Evolutionary conservation across 1,140 invertebrate genomes (phyloP), one percentile per base, ranked within the genome.

Genomic region (Littorina saxatilis): DNA sequence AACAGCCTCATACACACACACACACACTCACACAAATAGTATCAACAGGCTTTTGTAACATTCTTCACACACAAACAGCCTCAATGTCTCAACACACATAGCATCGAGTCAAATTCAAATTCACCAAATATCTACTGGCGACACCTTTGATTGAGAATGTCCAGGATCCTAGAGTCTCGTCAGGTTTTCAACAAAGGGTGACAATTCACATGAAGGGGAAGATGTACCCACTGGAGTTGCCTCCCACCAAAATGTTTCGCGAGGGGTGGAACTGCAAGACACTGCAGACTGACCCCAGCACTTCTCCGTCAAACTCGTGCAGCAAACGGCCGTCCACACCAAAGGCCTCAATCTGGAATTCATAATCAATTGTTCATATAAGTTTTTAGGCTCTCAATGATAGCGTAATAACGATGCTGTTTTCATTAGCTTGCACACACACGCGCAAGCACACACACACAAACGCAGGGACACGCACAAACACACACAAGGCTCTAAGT

Each of bases 211-310:
- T 89, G 61, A 92, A 92, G 13, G 92, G 89, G 86, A 90, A 86
- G 23, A 91, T 80, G 55, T 87, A 84, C 15, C 92, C 91, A 83
- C 89, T 90, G 7, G 88, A 88, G 85, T 92, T 92, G 29, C 87
- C 90, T 35, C 92, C 91, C 23, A 88, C 88, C 23, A 92, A 72
- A 39, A 91, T 80, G 37, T 87, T 84, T 7, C 80, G 52, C 0
- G 87, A 86, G 1, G 90, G 89, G 80, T 92, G 91, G 55, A 91
- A 80, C 4, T 79, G 85, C 55, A 88, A 88, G 9, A 91, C 79
- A n/a, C 89, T 89, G 74, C 84, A 86, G 2, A 90, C 88, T 20
- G 90, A 90, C 23, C 81, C 83, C 68, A 92, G 74, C 47, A 68
- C 70, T 20, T 89, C 91, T 78, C 85, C 75, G 13, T 68, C 47